Conservation (phyloP, 2,797 vertebrate genomes). For the Carcharodon carcharias region DNA sequence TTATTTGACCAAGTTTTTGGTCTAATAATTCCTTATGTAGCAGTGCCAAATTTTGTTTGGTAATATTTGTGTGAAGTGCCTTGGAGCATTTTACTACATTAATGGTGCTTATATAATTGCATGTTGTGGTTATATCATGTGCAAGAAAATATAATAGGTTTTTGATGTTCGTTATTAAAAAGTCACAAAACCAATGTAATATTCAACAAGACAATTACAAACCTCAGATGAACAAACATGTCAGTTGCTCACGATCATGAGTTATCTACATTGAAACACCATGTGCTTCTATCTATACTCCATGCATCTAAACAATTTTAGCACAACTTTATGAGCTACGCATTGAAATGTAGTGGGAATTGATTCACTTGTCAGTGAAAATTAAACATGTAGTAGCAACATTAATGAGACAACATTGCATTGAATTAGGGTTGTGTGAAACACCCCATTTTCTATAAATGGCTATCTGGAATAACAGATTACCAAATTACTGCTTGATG, state of each 20-base stretch:
- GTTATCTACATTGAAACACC: background rate
- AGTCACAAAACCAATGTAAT: background rate
- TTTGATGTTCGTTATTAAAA: background rate
- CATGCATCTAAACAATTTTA: background rate
- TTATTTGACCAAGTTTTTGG: background rate
- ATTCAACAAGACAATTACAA: background rate
- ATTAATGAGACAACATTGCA: conserved; percentile 4
- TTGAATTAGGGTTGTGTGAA: conserved; percentile 11
- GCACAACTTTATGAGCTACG: background rate
- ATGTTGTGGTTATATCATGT: background rate
- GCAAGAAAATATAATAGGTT: background rate
- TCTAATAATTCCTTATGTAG: background rate
- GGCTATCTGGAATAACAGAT: background rate
- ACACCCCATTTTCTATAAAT: background rate
- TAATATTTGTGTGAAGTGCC: background rate
- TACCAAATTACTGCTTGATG: conserved; percentile 23
- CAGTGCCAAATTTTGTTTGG: background rate
- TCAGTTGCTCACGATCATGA: no score
- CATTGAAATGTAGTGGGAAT: background rate
- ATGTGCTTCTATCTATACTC: background rate
- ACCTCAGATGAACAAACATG: background rate
- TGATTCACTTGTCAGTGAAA: conserved; percentile 12
- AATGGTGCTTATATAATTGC: background rate
- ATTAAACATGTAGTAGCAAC: conserved; percentile 15
- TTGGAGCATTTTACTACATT: background rate